Conservation (phyloP, 2,797 vertebrate species). For the Gorsachius magnificus region DNA sequence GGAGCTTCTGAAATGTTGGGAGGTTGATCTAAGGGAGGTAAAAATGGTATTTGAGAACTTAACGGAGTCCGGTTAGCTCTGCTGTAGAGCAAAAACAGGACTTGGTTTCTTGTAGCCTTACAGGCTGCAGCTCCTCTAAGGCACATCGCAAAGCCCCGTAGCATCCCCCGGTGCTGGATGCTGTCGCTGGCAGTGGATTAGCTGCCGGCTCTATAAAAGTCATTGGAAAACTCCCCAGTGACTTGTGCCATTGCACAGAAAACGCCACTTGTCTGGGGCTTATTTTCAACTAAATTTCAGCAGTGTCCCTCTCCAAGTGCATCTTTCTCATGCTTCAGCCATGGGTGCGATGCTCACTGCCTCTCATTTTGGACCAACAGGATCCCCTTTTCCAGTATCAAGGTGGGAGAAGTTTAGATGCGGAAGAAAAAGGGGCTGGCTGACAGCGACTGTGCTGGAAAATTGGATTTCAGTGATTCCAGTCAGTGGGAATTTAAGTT, state of each 20-base stretch:
- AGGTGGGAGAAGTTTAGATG: background rate
- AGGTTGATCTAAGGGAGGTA: background rate
- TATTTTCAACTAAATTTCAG: background rate
- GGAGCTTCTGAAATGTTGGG: background rate
- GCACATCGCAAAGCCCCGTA: background rate
- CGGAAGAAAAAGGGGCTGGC: accelerated
- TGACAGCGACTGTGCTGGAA: background rate
- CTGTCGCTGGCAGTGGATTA: background rate
- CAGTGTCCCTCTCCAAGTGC: background rate
- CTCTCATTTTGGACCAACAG: background rate
- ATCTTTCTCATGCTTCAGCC: accelerated
- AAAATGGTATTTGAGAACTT: background rate
- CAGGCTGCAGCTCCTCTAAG: background rate
- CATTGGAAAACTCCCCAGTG: slow-evolving; percentile 23
- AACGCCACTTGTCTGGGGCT: background rate
- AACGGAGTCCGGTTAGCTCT: background rate
- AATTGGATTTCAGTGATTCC: background rate
- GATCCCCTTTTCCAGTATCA: background rate
- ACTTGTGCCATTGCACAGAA: background rate
- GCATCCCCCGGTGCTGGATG: background rate
- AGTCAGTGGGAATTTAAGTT: background rate
- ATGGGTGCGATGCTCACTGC: accelerated
- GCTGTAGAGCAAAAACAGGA: background rate
- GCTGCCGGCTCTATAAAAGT: background rate
- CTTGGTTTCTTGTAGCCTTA: background rate